Evolutionary conservation across 1,140 invertebrate species (phyloP), one percentile per base, ranked within the genome.

Genomic region (Macrocentrus cingulum): DNA sequence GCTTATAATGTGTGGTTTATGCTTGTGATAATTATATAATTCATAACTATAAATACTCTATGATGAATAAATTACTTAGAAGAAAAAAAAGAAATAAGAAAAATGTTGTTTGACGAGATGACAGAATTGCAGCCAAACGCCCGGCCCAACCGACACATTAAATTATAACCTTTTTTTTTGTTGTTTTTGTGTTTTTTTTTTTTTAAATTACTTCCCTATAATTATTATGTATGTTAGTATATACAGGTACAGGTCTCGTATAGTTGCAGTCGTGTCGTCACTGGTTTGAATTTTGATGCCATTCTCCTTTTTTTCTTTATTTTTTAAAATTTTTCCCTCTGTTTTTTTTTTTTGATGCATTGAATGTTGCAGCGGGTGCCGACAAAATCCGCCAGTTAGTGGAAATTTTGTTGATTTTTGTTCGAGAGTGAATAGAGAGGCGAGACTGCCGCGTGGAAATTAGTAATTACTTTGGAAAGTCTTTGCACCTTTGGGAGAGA

Each of bases 231-330:
- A 74, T 71, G 67, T 75, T 79, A 77, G 65, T 80, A 79, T 79
- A 65, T 80, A 80, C 77, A 79, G 76, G 78, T 79, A 80, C 78
- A 80, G 78, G 78, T 80, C 78, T 79, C 78, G 78, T 78, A 79
- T 77, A 80, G 78, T 80, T 80, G 76, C 77, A 80, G 77, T 80
- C 77, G 70, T 77, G 76, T 80, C 76, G 76, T 78, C 76, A 78
- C 74, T 80, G 66, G 64, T 73, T 72, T 58, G 62, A 66, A 59
- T 22, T 45, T 34, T 53, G 44, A 45, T 23, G 1, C 36, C 22
- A 32, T 59, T 50, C 11, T 58, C n/a, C 41, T 62, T 36, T 56
- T 61, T 16, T 57, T 54, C 13, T 42, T 62, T 65, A 57, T 42
- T 61, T 57, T 59, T 44, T 56, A 32, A 41, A 18, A 41, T 44